Base-by-base conservation (phyloP, 2,113 vertebrate species). In the Clarias batrachus region DNA sequence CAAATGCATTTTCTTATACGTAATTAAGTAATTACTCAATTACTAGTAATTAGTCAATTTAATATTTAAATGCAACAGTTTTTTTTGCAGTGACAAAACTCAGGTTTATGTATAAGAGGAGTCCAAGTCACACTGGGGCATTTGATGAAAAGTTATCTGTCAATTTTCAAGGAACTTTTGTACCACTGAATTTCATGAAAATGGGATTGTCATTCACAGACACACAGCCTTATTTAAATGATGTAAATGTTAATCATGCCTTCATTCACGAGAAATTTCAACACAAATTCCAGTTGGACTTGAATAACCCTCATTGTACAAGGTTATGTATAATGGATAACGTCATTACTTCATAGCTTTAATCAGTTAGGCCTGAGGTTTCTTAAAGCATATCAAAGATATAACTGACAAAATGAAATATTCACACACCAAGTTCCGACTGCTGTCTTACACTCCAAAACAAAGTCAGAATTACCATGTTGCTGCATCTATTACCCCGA, bases 321-420 rank as follows among this genome's bases (percentile, higher is more conserved):
- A 74, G 37, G 71, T 74, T 25, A 74, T 25, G 48, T 66, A 70
- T 57, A 70, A 48, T 68, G 81, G 81, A 54, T 68, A 70, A 65
- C 19, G 27, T 23, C 11, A 62, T 52, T 25, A 77, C 23, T 76
- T 48, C 2, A 27, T 52, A n/a, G 48, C 41, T 77, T 54, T 77
- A 27, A 76, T 74, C 56, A 48, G 1, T 74, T n/a, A 41, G 2
- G 23, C 19, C 62, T 63, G 14, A 8, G 27, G 16, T 84, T 84
- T 82, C 25, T 65, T 84, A 13, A 76, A 63, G 71, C 71, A 85
- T n/a, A 77, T 59, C 0, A 54, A 37, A 84, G 33, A 73, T 60
- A 54, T 76, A 76, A n/a, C 54, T 25, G 30, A 83, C 82, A 71
- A 2, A 0, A 41, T 41, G 57, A 66, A 57, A 85, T 66, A 79